Evolutionary conservation across 2,888 invertebrate genomes (phyloP).

Genomic region (Standfussiana lucernea): DNA sequence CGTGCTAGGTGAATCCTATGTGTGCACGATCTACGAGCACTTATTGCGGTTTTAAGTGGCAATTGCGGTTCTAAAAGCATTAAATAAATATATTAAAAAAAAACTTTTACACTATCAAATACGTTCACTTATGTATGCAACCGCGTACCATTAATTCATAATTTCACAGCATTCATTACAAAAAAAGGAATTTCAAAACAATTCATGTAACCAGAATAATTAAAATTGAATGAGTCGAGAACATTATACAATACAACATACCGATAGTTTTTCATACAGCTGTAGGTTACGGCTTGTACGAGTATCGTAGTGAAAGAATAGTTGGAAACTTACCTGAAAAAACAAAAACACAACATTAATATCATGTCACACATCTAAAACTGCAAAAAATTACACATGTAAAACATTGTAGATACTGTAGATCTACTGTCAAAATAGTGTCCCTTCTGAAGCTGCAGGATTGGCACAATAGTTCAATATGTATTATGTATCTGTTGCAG

Average conservation of each 20-base stretch:
- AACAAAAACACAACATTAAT: slow-evolving; percentile 14
- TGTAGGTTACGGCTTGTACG: too few relatives aligned
- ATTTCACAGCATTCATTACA: slow-evolving; percentile 8
- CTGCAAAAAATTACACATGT: neutral
- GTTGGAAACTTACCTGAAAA: slow-evolving; percentile 34
- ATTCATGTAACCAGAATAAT: neutral
- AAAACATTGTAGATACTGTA: neutral
- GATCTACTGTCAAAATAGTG: neutral
- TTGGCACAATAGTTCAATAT: too few relatives aligned
- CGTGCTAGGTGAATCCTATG: neutral
- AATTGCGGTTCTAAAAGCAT: neutral
- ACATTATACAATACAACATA: slow-evolving; percentile 10
- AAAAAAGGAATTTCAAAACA: neutral
- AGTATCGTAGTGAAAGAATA: neutral
- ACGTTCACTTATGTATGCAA: neutral
- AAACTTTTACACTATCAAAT: neutral
- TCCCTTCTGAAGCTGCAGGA: too few relatives aligned
- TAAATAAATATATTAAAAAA: neutral
- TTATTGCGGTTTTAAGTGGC: neutral
- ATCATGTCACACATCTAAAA: neutral
- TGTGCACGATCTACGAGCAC: neutral
- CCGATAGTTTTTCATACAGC: neutral
- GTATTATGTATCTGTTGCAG: too few relatives aligned
- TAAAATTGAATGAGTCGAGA: neutral
- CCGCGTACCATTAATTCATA: slow-evolving; percentile 1